A percentile compares a stretch with the other conserved stretches of the same genome.
phyloP scores from a whole-genome alignment of 2,113 vertebrate genomes.

The Smithornis capensis region DNA sequence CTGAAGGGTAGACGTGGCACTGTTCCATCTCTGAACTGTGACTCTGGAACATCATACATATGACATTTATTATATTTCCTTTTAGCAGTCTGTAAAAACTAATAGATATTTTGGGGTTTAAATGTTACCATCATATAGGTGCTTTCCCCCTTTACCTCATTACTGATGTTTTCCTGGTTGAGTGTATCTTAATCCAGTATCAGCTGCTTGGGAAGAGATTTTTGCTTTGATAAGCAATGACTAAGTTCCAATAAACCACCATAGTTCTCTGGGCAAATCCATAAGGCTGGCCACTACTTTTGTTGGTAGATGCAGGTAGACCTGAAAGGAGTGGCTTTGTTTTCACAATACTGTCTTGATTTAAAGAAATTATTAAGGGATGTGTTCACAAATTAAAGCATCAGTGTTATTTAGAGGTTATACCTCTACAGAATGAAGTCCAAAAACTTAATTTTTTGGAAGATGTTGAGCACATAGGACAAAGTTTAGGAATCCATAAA shows the following conservation, averaged over 20 bases:
- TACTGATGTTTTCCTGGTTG: background rate
- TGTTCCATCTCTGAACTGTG: background rate
- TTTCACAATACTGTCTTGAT: background rate
- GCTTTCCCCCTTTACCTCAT: background rate
- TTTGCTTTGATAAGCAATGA: background rate
- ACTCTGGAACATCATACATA: background rate
- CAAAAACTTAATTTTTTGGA: background rate
- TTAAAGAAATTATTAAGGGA: background rate
- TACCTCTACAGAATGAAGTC: background rate
- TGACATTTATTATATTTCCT: background rate
- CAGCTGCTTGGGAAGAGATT: background rate
- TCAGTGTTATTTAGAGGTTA: background rate
- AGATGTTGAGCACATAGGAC: background rate
- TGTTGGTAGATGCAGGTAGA: background rate
- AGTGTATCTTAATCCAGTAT: background rate
- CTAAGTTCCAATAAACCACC: background rate
- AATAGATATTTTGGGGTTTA: background rate
- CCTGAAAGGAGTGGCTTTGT: background rate
- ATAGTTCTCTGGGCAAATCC: background rate
- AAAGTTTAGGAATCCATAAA: background rate
- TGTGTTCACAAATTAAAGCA: background rate
- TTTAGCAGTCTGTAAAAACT: background rate
- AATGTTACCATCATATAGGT: background rate
- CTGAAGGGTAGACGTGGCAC: background rate
- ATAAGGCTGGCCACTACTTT: background rate